Base-by-base conservation (phyloP, 2,113 vertebrate genomes). In the Lepus europaeus region DNA sequence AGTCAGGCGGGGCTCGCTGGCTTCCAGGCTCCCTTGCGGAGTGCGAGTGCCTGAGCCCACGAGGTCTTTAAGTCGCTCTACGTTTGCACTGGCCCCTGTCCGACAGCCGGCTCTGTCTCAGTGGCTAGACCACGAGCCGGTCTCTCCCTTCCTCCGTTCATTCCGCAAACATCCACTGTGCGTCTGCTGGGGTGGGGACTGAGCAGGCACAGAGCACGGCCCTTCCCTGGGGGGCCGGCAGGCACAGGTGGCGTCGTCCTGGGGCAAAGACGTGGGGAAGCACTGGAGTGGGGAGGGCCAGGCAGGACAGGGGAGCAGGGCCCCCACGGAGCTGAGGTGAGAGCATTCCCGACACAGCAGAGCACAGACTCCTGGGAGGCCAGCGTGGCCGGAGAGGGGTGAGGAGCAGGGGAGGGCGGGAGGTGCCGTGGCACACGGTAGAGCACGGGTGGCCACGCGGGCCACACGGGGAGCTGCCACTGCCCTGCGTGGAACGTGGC, bases 51-150 rank as follows among this genome's bases (percentile, higher is more conserved):
- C 80, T 49, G 74, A 45, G 20, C 45, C 63, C 23, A 29, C 25
- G 5, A 82, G 76, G 76, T 31, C 66, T 78, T 72, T 27, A 22
- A 12, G 39, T 27, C 0, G 9, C 25, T 69, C 36, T 70, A 1
- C 1, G 0, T 14, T 0, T 14, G 0, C 0, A 0, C 39, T 20
- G 39, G 5, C 72, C 53, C 17, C 8, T 3, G 59, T 23, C 79
- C 4, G 29, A 4, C 45, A 13, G 69, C 22, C 29, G 69, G 69
- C 73, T 29, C 9, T 73, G 12, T 19, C 39, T 45, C 39, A 45
- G 39, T 5, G 45, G 45, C 45, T 45, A 45, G 45, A 45, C 45
- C 45, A 16, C 49, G 49, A 4, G 20, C 5, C 0, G 1, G 6
- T 45, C 27, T 36, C 22, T 59, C 19, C 31, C 2, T 29, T n/a